Conservation (phyloP, 2,113 vertebrate species). For the Gobio gobio region DNA sequence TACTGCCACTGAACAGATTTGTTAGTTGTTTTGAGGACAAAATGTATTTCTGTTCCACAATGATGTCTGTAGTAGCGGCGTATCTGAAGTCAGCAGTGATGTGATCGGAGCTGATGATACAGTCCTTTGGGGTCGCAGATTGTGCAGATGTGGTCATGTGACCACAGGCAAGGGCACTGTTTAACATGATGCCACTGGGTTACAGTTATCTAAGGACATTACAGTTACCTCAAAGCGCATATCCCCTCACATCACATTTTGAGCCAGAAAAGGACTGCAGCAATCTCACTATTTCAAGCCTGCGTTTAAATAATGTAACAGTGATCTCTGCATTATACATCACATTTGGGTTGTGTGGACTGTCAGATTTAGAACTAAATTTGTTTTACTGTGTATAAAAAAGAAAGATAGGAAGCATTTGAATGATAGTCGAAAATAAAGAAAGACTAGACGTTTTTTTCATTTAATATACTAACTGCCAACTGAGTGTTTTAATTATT, state of each 20-base stretch:
- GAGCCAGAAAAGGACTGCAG: neutral
- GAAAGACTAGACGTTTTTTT: neutral
- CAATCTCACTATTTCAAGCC: slow-evolving; percentile 8
- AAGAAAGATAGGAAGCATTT: neutral
- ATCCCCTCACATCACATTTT: neutral
- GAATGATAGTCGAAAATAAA: neutral
- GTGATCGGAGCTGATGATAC: slow-evolving; percentile 21
- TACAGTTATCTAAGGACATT: slow-evolving; percentile 15
- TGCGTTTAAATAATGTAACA: slow-evolving; percentile 28
- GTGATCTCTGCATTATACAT: slow-evolving; percentile 25
- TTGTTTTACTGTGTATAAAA: neutral
- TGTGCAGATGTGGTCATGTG: slow-evolving; percentile 25
- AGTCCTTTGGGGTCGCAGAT: neutral
- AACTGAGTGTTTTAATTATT: neutral
- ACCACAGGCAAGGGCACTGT: slow-evolving; percentile 13
- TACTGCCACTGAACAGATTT: neutral
- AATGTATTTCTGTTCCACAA: neutral
- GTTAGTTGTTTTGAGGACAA: neutral
- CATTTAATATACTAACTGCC: neutral
- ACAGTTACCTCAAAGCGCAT: slow-evolving; percentile 8
- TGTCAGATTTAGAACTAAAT: slow-evolving; percentile 10
- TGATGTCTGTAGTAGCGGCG: neutral
- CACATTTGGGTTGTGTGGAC: slow-evolving; percentile 4
- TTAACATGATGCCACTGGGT: neutral
- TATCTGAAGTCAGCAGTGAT: slow-evolving; percentile 3